Percentiles rank a stretch among this genome's conserved stretches.
phyloP scores from a whole-genome alignment of 2,888 invertebrate species.

The Hetaerina titia region DNA sequence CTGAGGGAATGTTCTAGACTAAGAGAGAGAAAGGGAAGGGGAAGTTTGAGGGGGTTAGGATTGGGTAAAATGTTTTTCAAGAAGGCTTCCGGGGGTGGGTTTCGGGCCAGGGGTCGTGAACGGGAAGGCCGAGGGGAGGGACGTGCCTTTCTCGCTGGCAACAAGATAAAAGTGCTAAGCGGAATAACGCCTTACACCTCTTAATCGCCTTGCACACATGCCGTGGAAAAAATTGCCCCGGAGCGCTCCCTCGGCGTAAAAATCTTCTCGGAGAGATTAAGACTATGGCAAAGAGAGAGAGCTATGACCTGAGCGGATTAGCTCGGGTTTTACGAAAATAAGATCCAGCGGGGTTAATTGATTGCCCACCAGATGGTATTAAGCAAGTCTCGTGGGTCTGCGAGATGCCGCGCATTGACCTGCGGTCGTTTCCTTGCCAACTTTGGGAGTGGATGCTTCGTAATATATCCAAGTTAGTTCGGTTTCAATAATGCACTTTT shows the following conservation, averaged over 20 bases:
- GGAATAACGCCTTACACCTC: constrained; percentile 46
- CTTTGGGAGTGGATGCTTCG: not conserved
- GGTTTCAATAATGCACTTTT: not conserved
- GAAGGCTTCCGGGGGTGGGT: constrained; percentile 21
- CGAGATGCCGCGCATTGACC: not conserved
- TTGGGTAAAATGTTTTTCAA: constrained; percentile 44
- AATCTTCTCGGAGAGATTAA: not conserved
- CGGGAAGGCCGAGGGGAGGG: not conserved
- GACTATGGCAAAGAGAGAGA: not conserved
- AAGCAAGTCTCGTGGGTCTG: constrained; percentile 19
- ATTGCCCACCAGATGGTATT: constrained; percentile 16
- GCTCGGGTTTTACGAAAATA: not conserved
- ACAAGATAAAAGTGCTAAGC: constrained; percentile 42
- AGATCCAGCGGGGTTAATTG: constrained; percentile 19
- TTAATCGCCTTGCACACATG: not conserved
- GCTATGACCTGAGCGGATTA: not conserved
- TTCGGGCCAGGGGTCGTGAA: not conserved
- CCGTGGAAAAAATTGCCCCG: not conserved
- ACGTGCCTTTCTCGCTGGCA: not conserved
- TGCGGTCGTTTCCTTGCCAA: not conserved
- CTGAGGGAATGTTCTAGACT: constrained; percentile 8
- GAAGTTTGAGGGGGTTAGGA: not conserved
- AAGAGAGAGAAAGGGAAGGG: not conserved
- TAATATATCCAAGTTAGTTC: not conserved
- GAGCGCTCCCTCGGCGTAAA: not conserved